Base-by-base conservation (phyloP, 2,888 invertebrate genomes). In the Tuta absoluta region DNA sequence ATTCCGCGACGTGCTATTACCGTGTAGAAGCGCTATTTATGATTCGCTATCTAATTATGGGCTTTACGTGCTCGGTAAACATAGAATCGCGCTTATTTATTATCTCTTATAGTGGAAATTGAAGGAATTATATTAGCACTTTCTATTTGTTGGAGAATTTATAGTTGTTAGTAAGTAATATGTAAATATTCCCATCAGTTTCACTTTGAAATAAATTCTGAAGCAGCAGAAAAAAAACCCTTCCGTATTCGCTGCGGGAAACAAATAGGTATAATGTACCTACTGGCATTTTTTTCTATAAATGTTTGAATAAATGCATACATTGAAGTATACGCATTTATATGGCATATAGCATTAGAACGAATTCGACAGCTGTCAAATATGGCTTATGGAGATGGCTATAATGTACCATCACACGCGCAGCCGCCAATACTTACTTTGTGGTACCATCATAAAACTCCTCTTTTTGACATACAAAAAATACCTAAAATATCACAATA, bases 21-120 rank as follows among this genome's bases (percentile, higher is more conserved):
- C 58, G 63, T 63, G 66, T 66, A 68, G 49, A 66, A 67, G 23
- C 62, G 53, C 56, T 71, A 72, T 74, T 77, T 73, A 73, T 69
- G 74, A 69, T 69, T 67, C 63, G 57, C 63, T 69, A 73, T 70
- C 67, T 75, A 75, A 78, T 72, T 72, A 70, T 69, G 68, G 69
- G 65, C 66, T 69, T 70, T 72, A 65, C 63, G 64, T 17, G 58
- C 57, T 63, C 62, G 61, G 65, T 72, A 71, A 71, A 74, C 66
- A 71, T 64, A 48, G 63, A 53, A 21, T 63, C 28, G 33, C 28
- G 2, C n/a, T 63, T 48, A 38, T 64, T 60, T 64, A 59, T 60
- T 57, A 23, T 62, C 57, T 33, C 51, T 49, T 48, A 65, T 24
- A 53, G 24, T 11, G 28, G 23, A 38, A 57, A 33, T 12, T 56